Conservation (phyloP, 1,140 invertebrate genomes). For the Hormaphis cornu region DNA sequence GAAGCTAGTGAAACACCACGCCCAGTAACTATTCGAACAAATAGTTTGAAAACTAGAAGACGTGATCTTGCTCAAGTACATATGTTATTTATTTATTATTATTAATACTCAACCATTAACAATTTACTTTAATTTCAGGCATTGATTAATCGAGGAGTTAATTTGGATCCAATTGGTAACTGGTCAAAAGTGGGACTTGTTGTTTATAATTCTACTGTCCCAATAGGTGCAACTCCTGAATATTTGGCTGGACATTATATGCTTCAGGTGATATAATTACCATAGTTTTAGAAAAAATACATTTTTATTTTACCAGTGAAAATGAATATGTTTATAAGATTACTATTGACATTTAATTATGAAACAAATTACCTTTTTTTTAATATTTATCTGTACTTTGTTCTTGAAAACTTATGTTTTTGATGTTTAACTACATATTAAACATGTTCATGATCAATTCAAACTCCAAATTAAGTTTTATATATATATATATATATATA, state of each 20-base stretch:
- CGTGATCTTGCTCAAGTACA: conserved; percentile 78
- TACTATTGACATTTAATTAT: background rate
- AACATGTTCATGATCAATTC: no score
- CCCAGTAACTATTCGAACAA: conserved; percentile 91
- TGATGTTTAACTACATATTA: no score
- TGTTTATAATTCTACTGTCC: conserved; percentile 90
- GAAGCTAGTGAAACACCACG: conserved; percentile 94
- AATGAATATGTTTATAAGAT: background rate
- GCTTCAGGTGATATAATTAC: conserved; percentile 55
- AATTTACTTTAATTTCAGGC: conserved; percentile 46
- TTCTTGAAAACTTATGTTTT: no score
- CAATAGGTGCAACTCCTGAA: conserved; percentile 96
- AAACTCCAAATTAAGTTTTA: no score
- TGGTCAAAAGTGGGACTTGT: conserved; percentile 99
- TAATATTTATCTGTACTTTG: no score
- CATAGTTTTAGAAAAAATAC: background rate
- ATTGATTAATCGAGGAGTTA: conserved; percentile 90
- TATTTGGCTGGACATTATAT: conserved; percentile 99
- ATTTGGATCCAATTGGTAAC: conserved; percentile 94
- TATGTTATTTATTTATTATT: background rate
- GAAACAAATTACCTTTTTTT: no score
- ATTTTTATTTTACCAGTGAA: background rate
- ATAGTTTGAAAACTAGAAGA: conserved; percentile 88
- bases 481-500: no score
- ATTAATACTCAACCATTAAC: background rate